Conservation (phyloP, 2,888 invertebrate species). For the Pherbina coryleti region DNA sequence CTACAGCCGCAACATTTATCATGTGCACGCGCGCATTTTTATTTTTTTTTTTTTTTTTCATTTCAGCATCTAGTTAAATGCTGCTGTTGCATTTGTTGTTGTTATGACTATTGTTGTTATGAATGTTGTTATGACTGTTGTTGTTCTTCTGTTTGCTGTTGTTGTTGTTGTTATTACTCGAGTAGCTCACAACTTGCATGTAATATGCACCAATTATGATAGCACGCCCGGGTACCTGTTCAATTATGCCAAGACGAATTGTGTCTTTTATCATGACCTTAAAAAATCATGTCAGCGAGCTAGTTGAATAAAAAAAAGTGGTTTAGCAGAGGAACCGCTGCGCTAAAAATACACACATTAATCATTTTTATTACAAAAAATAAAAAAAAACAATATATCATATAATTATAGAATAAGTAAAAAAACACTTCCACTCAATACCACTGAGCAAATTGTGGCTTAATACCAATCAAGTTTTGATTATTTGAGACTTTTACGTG, state of each 20-base stretch:
- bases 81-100: not conserved
- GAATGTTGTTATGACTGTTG: not conserved
- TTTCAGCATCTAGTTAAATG: no score
- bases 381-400: no score
- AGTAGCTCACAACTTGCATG: constrained; percentile 6
- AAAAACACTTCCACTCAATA: no score
- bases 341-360: no score
- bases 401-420: no score
- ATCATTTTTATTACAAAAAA: no score
- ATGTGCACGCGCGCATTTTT: constrained; percentile 8
- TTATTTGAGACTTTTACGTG: no score
- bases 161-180: not conserved
- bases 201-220: constrained; percentile 22
- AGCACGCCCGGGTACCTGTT: constrained; percentile 26
- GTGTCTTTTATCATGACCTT: constrained; percentile 21
- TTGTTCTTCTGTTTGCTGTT: not conserved
- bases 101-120: not conserved
- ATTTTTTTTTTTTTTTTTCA: not conserved
- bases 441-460: no score
- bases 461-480: no score
- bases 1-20: not conserved
- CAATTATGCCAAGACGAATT: constrained; percentile 25
- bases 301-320: not conserved
- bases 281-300: not conserved
- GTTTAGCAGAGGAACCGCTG: no score